Evolutionary conservation across 2,888 invertebrate genomes (phyloP), one percentile per base, ranked within the genome.

Genomic region (Sepioteuthis lessoniana): DNA sequence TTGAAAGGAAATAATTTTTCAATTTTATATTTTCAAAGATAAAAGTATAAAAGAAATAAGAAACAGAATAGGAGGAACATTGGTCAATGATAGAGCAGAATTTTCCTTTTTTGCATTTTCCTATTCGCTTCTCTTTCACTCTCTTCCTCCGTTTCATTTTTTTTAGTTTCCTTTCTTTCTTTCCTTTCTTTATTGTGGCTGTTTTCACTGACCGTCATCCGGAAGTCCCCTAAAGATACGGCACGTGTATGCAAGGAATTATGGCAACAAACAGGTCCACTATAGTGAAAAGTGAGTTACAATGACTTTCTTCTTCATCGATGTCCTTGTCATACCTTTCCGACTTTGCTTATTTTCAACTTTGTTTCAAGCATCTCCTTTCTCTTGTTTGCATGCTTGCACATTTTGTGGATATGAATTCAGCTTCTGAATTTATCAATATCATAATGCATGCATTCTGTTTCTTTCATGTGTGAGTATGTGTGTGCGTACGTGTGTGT

Each of bases 261-360:
- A 91, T 91, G 91, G 91, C 91, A 91, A 42, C 91, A 25, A 91
- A 91, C 91, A 38, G 91, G 46, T 91, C 91, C 91, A 91, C 91
- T 25, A 46, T 46, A 38, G 91, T 91, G 25, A 91, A 91, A 46
- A 91, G 91, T 91, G 38, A 91, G 91, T 91, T 25, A 91, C 25
- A 91, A n/a, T 76, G 76, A n/a, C 76, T 76, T 76, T 76, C 76
- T n/a, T 76, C n/a, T 35, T 76, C 35, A 35, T 76, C n/a, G 16
- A 35, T n/a, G 76, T 76, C 35, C 76, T 76, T 76, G 76, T 76
- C 76, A 35, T 76, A 35, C 76, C n/a, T 76, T n/a, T 76, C 76
- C 31, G 31, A 76, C n/a, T 60, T n/a, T n/a, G n/a, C 13, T 76
- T 16, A 55, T n/a, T 76, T 13, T 76, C n/a, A 2, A n/a, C 35